Percentiles rank a stretch among this genome's conserved stretches.
Evolutionary conservation across 2,113 vertebrate species (phyloP).

Genomic region (Plectropomus leopardus): DNA sequence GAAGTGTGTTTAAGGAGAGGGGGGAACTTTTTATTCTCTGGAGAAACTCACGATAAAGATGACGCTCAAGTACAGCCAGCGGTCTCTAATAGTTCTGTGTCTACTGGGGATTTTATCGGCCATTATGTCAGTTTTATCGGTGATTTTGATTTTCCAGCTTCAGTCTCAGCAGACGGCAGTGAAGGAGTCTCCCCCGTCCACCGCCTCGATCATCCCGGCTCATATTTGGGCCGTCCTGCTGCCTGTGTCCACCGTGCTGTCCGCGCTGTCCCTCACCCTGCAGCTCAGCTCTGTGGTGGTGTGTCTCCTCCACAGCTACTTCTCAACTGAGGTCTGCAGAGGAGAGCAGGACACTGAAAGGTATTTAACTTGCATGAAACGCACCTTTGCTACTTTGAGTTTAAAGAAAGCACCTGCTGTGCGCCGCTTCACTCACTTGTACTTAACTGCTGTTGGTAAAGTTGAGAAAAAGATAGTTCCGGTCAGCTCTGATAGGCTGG

Average conservation of each 20-base stretch:
- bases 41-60: conserved; percentile 59
- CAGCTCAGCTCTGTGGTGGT: conserved; percentile 87
- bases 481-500: conserved; percentile 9
- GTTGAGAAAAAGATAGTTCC: not conserved
- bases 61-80: conserved; percentile 83
- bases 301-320: conserved; percentile 89
- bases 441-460: not conserved
- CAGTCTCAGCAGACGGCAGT: conserved; percentile 79
- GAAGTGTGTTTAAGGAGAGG: not conserved
- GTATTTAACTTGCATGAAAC: conserved; percentile 69
- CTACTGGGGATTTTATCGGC: conserved; percentile 88
- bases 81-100: conserved; percentile 86
- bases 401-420: not conserved
- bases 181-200: conserved; percentile 61
- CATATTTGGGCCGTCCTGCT: conserved; percentile 81
- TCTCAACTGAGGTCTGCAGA: conserved; percentile 88
- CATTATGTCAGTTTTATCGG: conserved; percentile 89
- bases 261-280: conserved; percentile 89
- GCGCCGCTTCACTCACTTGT: not conserved
- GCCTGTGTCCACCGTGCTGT: conserved; percentile 87
- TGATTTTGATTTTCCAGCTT: conserved; percentile 90
- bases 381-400: not conserved
- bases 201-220: conserved; percentile 63
- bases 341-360: conserved; percentile 85
- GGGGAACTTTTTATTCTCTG: not conserved